These are phyloP conservation scores for Craterocephalus amniculus DNA, from an alignment of 2,797 vertebrate genomes.

Conservation along the genomic window DNA sequence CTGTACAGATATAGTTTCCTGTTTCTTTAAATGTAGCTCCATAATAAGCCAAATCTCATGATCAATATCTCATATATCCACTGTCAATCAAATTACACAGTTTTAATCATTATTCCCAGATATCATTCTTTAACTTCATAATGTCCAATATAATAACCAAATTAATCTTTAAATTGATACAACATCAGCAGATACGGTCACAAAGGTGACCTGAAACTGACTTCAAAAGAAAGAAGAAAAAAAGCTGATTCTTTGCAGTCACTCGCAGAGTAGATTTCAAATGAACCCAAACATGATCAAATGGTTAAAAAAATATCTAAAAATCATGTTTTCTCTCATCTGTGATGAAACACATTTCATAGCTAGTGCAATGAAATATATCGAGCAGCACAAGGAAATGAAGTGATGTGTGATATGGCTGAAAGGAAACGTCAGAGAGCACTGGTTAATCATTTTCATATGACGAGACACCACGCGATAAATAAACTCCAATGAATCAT, in stretches of 20 bases:
- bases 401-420: conserved; percentile 70
- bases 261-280: conserved; percentile 29
- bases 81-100: not conserved
- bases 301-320: conserved; percentile 53
- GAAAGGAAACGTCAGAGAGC: conserved; percentile 67
- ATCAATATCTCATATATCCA: not conserved
- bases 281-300: conserved; percentile 38
- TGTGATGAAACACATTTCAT: conserved; percentile 56
- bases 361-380: conserved; percentile 49
- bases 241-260: conserved; percentile 15
- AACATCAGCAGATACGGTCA: conserved; percentile 24
- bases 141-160: not conserved
- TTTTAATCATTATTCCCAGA: conserved; percentile 17
- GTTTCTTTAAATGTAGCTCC: conserved; percentile 5
- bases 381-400: conserved; percentile 64
- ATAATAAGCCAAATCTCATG: not conserved
- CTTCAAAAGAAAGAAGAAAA: conserved; percentile 15
- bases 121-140: not conserved
- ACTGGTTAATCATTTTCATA: conserved; percentile 75
- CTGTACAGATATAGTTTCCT: not conserved
- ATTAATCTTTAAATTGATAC: not conserved
- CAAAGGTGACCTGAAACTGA: conserved; percentile 14
- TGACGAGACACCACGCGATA: conserved; percentile 66
- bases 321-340: conserved; percentile 47
- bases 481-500: conserved; percentile 74